Evolutionary conservation across 2,113 vertebrate species (phyloP), one percentile per base, ranked within the genome.

Genomic region (Neopipo cinnamomea): DNA sequence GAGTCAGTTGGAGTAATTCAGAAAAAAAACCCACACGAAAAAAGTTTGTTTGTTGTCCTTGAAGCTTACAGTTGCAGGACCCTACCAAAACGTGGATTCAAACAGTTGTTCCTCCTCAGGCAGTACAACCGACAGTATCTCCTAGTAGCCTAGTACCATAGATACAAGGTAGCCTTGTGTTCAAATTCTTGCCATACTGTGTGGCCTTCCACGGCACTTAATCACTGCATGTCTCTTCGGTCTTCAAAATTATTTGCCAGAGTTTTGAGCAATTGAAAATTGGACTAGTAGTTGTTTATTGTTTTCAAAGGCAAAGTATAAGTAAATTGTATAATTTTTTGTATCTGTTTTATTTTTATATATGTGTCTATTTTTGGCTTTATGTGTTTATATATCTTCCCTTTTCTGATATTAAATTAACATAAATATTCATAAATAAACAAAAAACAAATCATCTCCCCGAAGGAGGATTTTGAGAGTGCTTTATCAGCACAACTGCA

Each of bases 381-480:
- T 84, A 50, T 25, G 4, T 61, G 37, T 82, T 94, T 85, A 61
- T 81, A 18, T 72, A 21, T 66, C 37, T 74, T 93, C 35, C 11
- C 59, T 88, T 65, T 81, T 71, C 52, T 33, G 25, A n/a, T 87
- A 80, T 39, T 77, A 90, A 96, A 59, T 83, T 55, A 86, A 68
- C 39, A 50, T 31, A 75, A 61, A 63, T 72, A 84, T 35, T 75
- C 3, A 62, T 88, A 93, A 74, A 52, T 78, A 89, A 95, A 70
- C 30, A 72, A 53, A 75, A 89, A 92, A 71, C 3, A 78, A 94
- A n/a, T 89, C 52, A 16, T 46, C 16, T 80, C n/a, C n/a, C 42
- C 18, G 28, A 75, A 78, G 61, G 65, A 84, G 41, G 61, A 55
- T 94, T 95, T 92, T 91, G 58, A 83, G 58, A 65, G 53, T 91